A percentile compares a stretch with the other conserved stretches of the same genome.
These are phyloP conservation scores for Eilema depressum DNA, from an alignment of 2,888 invertebrate species.

Conservation along the genomic window DNA sequence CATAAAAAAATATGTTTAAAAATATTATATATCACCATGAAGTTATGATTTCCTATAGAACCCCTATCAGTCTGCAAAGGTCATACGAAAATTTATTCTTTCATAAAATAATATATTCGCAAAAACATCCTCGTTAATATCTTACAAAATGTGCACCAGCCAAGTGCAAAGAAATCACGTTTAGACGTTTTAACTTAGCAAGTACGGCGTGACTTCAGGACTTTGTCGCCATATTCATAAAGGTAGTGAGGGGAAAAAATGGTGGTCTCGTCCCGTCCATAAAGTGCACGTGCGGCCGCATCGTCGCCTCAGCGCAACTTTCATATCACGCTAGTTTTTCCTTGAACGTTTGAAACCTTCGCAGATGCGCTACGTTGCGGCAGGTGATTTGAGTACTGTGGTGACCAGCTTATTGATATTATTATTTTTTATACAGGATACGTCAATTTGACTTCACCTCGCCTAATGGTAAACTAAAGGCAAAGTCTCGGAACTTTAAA, in stretches of 20 bases:
- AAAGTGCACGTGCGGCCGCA: constrained; percentile 74
- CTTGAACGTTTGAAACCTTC: constrained; percentile 50
- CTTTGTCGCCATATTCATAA: constrained; percentile 60
- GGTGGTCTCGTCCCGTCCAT: constrained; percentile 67
- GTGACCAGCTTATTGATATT: not conserved
- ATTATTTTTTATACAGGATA: too few relatives aligned
- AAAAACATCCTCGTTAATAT: constrained; percentile 1
- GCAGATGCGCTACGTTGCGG: constrained; percentile 38
- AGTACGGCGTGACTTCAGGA: constrained; percentile 37
- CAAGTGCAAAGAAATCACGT: constrained; percentile 28
- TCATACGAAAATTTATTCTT: not conserved
- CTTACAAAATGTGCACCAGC: constrained; percentile 1
- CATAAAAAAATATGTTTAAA: too few relatives aligned
- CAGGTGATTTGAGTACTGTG: constrained; percentile 37
- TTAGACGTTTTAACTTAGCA: constrained; percentile 42
- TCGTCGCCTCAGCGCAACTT: constrained; percentile 70
- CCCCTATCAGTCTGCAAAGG: not conserved
- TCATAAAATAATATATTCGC: not conserved
- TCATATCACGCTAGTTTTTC: constrained; percentile 77
- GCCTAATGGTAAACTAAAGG: too few relatives aligned
- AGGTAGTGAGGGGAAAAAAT: constrained; percentile 62
- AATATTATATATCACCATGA: too few relatives aligned
- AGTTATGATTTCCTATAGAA: too few relatives aligned
- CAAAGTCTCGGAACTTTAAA: too few relatives aligned
- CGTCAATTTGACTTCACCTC: too few relatives aligned